Conservation (phyloP, 2,888 invertebrate species). For the Pocota personata region DNA sequence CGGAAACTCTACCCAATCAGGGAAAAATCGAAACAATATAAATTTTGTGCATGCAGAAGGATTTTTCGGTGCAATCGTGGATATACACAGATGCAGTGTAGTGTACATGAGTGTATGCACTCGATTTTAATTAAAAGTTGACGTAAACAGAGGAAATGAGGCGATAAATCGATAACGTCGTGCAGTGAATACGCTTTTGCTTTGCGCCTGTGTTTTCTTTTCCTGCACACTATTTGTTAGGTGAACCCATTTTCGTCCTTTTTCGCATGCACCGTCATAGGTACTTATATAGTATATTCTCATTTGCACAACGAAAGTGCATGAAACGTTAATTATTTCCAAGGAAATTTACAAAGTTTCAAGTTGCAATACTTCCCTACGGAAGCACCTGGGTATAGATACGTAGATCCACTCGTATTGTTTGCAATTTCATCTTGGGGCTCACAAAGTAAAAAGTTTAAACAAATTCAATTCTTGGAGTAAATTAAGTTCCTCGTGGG, state of each 20-base stretch:
- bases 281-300: not conserved
- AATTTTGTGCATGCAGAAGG: conserved; percentile 66
- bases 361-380: conserved; percentile 53
- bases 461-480: conserved; percentile 18
- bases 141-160: conserved; percentile 74
- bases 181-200: conserved; percentile 56
- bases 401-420: not conserved
- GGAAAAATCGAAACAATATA: conserved; percentile 72
- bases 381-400: conserved; percentile 50
- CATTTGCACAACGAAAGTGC: conserved; percentile 27
- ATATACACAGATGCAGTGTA: no score
- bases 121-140: conserved; percentile 74
- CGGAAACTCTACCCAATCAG: conserved; percentile 69
- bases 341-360: conserved; percentile 73
- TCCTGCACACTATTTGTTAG: conserved; percentile 28
- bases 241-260: not conserved
- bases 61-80: conserved; percentile 22
- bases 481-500: conserved; percentile 31
- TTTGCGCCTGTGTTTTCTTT: conserved; percentile 36
- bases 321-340: conserved; percentile 66
- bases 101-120: conserved; percentile 15
- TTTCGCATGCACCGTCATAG: conserved; percentile 5
- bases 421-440: conserved; percentile 11
- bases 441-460: conserved; percentile 7
- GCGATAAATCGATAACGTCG: conserved; percentile 73